phyloP scores from a whole-genome alignment of 2,888 invertebrate species.

The Patella ulyssiponensis region DNA sequence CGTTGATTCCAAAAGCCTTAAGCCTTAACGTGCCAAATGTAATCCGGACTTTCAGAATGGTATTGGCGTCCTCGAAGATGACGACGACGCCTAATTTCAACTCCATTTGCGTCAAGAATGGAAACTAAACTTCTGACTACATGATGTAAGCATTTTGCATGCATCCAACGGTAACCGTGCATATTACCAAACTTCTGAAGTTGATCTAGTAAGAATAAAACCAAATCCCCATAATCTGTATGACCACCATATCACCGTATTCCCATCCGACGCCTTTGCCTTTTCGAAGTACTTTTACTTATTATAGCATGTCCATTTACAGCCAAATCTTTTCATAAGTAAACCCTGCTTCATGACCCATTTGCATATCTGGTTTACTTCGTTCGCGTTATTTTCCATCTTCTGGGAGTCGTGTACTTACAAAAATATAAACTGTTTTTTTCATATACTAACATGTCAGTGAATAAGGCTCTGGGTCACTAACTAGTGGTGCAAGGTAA shows the following conservation, averaged over 20 bases:
- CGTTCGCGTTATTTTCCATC: no score
- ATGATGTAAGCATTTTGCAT: conserved; percentile 22
- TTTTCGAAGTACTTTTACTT: not conserved
- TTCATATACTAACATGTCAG: no score
- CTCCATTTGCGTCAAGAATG: conserved; percentile 29
- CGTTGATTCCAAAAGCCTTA: conserved; percentile 44
- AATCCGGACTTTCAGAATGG: conserved; percentile 36
- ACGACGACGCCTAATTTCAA: conserved; percentile 13
- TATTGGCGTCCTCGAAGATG: conserved; percentile 36
- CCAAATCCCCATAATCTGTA: conserved; percentile 23
- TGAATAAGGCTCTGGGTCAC: no score
- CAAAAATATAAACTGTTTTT: no score
- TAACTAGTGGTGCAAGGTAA: no score
- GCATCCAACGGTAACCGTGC: conserved; percentile 35
- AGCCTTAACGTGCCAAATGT: conserved; percentile 45
- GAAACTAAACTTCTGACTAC: conserved; percentile 22
- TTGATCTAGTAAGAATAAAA: conserved; percentile 18
- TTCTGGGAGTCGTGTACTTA: no score
- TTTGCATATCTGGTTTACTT: no score
- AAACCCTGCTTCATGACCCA: no score
- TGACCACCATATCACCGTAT: conserved; percentile 5
- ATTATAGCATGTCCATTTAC: not conserved
- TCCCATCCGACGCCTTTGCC: not conserved
- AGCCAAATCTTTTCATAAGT: no score
- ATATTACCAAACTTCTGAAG: conserved; percentile 18